A percentile compares a stretch with the other conserved stretches of the same genome.
phyloP scores from a whole-genome alignment of 2,888 invertebrate genomes.

The Malthinus flaveolus region DNA sequence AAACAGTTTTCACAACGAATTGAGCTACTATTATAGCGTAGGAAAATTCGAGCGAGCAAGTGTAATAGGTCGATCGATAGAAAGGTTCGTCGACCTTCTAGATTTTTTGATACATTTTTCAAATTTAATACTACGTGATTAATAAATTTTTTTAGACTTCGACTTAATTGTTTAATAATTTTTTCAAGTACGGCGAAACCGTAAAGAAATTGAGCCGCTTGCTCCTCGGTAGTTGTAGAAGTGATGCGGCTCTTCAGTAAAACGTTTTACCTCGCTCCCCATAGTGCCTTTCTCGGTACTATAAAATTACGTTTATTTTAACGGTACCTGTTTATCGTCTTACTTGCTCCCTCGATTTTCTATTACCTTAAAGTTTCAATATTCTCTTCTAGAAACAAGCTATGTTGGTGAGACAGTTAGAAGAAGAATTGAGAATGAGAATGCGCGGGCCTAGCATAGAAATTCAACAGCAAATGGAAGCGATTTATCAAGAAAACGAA shows the following conservation, averaged over 20 bases:
- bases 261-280: no score
- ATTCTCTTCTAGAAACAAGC: conserved; percentile 82
- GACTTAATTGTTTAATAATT: no score
- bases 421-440: conserved; percentile 86
- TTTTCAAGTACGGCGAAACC: no score
- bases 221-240: no score
- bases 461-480: conserved; percentile 90
- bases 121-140: conserved; percentile 8
- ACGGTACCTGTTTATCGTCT: no score
- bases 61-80: conserved; percentile 29
- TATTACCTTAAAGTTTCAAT: neutral
- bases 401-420: conserved; percentile 89
- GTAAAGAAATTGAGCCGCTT: no score
- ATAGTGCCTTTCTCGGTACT: no score
- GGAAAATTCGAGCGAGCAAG: conserved; percentile 28
- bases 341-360: no score
- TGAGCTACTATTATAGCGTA: conserved; percentile 21
- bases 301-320: no score
- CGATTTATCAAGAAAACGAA: conserved; percentile 90
- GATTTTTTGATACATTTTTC: conserved; percentile 9
- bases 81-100: conserved; percentile 25
- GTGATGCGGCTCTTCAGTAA: no score
- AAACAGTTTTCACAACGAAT: conserved; percentile 16
- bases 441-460: conserved; percentile 90
- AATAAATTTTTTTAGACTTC: no score